A percentile compares a stretch with the other conserved stretches of the same genome.
These are phyloP conservation scores for Dendronephthya gigantea DNA, from an alignment of 64 coral and sea anemone genomes.

Conservation along the genomic window DNA sequence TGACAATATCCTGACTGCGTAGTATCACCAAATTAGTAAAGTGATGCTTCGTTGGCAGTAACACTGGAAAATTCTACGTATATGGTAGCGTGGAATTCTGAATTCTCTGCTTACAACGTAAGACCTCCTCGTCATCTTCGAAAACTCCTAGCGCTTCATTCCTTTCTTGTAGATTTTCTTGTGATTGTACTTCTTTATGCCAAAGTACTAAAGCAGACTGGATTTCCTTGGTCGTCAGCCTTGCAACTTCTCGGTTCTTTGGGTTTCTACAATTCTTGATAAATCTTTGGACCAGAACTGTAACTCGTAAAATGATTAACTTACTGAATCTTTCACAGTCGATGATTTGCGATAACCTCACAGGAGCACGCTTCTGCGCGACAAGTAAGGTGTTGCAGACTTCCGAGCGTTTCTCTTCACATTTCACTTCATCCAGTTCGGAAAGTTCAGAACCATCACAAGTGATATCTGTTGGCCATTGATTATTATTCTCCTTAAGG, in stretches of 20 bases:
- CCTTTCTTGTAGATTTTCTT: not conserved
- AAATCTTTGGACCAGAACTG: not conserved
- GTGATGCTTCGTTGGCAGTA: not conserved
- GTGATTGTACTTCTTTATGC: not conserved
- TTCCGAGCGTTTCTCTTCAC: not conserved
- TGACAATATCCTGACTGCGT: not conserved
- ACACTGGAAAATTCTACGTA: not conserved
- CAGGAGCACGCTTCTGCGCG: not conserved
- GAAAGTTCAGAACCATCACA: not conserved
- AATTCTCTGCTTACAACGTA: not conserved
- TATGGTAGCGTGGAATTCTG: not conserved
- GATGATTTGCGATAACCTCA: not conserved
- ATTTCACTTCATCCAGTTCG: not conserved
- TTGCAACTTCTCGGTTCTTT: not conserved
- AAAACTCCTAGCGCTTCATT: not conserved
- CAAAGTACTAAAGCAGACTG: not conserved
- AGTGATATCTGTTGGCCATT: slow-evolving; percentile 16
- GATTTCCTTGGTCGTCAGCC: not conserved
- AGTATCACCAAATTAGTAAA: not conserved
- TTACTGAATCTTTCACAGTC: not conserved
- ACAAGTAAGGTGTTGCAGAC: not conserved
- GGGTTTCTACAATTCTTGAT: not conserved
- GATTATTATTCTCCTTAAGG: slow-evolving; percentile 7
- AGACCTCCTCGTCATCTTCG: not conserved
- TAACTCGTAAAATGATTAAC: not conserved